phyloP scores from a whole-genome alignment of 2,888 invertebrate species.

The Pyrocoelia pectoralis region DNA sequence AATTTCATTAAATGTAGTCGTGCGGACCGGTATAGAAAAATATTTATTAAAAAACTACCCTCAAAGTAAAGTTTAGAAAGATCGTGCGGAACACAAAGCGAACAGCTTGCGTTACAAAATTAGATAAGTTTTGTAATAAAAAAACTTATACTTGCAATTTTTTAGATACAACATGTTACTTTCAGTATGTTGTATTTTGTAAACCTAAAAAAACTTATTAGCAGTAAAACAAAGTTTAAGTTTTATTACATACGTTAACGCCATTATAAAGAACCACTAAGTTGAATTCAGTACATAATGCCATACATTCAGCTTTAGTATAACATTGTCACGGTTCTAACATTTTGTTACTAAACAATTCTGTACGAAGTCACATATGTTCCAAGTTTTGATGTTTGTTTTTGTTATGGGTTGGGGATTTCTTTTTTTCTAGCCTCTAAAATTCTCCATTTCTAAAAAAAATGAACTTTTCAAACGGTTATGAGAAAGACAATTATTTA shows the following conservation, averaged over 20 bases:
- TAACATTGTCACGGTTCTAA: too few species aligned
- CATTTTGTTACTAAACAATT: too few species aligned
- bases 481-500: too few species aligned
- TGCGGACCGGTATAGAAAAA: slow-evolving; percentile 10
- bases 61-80: slow-evolving; percentile 27
- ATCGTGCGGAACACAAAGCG: slow-evolving; percentile 15
- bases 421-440: too few species aligned
- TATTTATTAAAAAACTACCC: slow-evolving; percentile 16
- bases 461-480: too few species aligned
- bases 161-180: slow-evolving; percentile 24
- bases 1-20: slow-evolving; percentile 2
- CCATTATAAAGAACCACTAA: background rate
- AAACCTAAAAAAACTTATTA: background rate
- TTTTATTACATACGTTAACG: background rate
- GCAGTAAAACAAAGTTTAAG: background rate
- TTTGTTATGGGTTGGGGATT: too few species aligned
- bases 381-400: too few species aligned
- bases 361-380: too few species aligned
- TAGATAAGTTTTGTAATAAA: slow-evolving; percentile 29
- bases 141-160: slow-evolving; percentile 25
- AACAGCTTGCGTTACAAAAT: slow-evolving; percentile 27
- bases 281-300: too few species aligned
- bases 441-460: too few species aligned
- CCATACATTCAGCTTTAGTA: too few species aligned
- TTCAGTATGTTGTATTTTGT: slow-evolving; percentile 11